These are phyloP conservation scores for Peribatodes rhomboidaria DNA, from an alignment of 2,888 invertebrate species.

Conservation along the genomic window DNA sequence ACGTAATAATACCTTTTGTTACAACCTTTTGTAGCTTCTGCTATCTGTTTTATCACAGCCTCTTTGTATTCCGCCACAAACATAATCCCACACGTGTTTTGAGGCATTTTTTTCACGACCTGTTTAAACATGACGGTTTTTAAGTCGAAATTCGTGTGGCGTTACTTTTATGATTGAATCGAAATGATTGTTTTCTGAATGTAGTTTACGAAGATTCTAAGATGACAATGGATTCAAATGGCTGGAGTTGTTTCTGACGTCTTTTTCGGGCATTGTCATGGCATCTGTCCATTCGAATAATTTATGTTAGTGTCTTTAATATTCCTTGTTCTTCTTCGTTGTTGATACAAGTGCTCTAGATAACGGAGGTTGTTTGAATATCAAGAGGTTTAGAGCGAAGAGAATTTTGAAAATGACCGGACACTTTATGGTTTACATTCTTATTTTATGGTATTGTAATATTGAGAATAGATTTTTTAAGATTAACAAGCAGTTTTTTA, in stretches of 20 bases:
- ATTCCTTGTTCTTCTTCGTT: constrained; percentile 57
- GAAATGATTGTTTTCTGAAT: constrained; percentile 56
- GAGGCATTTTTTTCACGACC: constrained; percentile 25
- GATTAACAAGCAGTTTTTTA: not conserved
- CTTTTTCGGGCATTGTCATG: constrained; percentile 71
- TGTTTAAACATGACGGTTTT: constrained; percentile 27
- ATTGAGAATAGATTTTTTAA: not conserved
- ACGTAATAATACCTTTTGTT: constrained; percentile 77
- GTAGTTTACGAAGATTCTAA: constrained; percentile 62
- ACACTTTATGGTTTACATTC: constrained; percentile 15
- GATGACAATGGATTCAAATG: constrained; percentile 84
- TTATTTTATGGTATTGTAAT: constrained; percentile 9
- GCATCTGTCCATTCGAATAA: constrained; percentile 65
- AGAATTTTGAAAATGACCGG: constrained; percentile 18
- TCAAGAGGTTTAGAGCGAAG: constrained; percentile 40
- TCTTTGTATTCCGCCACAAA: constrained; percentile 64
- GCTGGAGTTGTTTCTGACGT: constrained; percentile 73
- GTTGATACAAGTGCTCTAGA: constrained; percentile 77
- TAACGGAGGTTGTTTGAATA: constrained; percentile 63
- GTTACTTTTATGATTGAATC: constrained; percentile 30
- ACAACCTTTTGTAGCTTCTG: constrained; percentile 72
- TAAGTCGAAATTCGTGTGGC: constrained; percentile 51
- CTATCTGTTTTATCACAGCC: constrained; percentile 80
- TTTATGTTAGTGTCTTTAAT: constrained; percentile 71
- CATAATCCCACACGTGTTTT: constrained; percentile 29